Evolutionary conservation across 2,888 invertebrate genomes (phyloP), one percentile per base, ranked within the genome.

Genomic region (Lasioglossum lativentre): DNA sequence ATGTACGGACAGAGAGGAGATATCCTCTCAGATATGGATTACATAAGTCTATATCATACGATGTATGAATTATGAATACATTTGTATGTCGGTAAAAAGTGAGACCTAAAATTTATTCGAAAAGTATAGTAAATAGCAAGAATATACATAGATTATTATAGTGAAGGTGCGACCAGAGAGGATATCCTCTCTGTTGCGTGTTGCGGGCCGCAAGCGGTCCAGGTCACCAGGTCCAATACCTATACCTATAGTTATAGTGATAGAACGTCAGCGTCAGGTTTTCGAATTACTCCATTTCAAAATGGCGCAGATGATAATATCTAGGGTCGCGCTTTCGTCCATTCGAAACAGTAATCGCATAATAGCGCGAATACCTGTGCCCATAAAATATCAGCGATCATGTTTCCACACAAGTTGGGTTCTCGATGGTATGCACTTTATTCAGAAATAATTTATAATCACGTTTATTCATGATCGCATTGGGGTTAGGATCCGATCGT

Each of bases 391-490:
- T 89, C 93, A 93, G 42, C 92, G 94, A 91, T 88, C 92, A 93
- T 94, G 94, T 87, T 93, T 95, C 75, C 95, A 95, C 85, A 93
- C 94, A 23, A 95, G 94, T 81, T 92, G 92, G 90, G 82, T 94
- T 16, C 90, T 94, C 87, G 93, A 95, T 76, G 94, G 95, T 94
- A 84, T 91, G 92, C 83, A 83, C 86, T 83, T 89, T 80, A 83
- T 77, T 82, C 66, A 88, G 66, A 83, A 88, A 86, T 45, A 71
- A 78, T 68, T 85, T 38, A 34, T 74, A 77, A 23, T 52, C 14
- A 19, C 40, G 19, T 38, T 52, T 10, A 14, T 34, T 68, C 70
- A 34, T 59, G 30, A 77, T 77, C 16, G 30, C 42, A 77, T 88
- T 89, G 76, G 93, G 94, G 94, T 94, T 94, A 94, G 76, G n/a